These are phyloP conservation scores for Endotricha flammealis DNA, from an alignment of 2,888 invertebrate genomes.

Conservation along the genomic window DNA sequence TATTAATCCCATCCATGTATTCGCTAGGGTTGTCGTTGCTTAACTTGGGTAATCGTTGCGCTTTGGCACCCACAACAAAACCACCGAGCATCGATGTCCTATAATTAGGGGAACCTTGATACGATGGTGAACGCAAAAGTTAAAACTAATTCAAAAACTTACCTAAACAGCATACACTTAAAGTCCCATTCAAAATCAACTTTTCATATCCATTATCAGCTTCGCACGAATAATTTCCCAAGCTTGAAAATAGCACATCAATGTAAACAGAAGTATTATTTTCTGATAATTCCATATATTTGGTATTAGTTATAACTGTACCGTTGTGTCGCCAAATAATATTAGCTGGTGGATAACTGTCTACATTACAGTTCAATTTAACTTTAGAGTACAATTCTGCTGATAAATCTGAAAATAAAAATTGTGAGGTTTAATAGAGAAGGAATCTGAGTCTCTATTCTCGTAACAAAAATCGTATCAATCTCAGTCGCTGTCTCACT, in stretches of 20 bases:
- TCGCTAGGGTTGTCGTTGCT: too few species aligned
- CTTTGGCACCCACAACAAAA: too few species aligned
- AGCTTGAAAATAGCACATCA: slow-evolving; percentile 42
- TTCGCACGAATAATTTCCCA: slow-evolving; percentile 73
- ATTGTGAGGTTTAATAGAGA: too few species aligned
- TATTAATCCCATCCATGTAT: too few species aligned
- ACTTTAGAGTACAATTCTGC: slow-evolving; percentile 46
- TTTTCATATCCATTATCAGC: slow-evolving; percentile 68
- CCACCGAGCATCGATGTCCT: too few species aligned
- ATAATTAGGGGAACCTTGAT: too few species aligned
- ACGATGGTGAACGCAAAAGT: too few species aligned
- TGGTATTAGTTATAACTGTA: slow-evolving; percentile 29
- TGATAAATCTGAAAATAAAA: slow-evolving; percentile 39
- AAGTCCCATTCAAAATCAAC: slow-evolving; percentile 35
- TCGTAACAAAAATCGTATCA: too few species aligned
- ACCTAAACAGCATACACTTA: slow-evolving; percentile 54
- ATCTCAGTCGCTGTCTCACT: too few species aligned
- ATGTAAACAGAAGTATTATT: slow-evolving; percentile 38
- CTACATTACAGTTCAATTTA: slow-evolving; percentile 39
- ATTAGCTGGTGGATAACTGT: slow-evolving; percentile 36
- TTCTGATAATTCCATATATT: slow-evolving; percentile 31
- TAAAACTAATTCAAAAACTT: slow-evolving; percentile 21
- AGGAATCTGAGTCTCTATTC: too few species aligned
- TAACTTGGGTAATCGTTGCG: too few species aligned
- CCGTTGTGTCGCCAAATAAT: slow-evolving; percentile 53